phyloP scores from a whole-genome alignment of 2,797 vertebrate genomes.

The Fundulus diaphanus region DNA sequence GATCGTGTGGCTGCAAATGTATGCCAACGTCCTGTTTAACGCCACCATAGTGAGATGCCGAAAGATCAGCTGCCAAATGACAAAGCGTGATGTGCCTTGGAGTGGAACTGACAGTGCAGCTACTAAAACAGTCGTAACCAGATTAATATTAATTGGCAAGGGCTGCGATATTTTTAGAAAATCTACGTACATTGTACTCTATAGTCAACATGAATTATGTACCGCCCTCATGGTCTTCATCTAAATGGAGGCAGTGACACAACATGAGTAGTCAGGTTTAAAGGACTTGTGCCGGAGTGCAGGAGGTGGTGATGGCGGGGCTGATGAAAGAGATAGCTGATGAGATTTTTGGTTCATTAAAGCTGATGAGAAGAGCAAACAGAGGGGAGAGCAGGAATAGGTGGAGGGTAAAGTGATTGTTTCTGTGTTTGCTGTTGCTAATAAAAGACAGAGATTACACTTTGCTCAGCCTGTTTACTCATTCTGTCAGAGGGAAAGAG shows the following conservation, averaged over 20 bases:
- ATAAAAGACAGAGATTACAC: slow-evolving; percentile 75
- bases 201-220: slow-evolving; percentile 32
- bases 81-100: slow-evolving; percentile 28
- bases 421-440: slow-evolving; percentile 74
- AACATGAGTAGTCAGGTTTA: slow-evolving; percentile 33
- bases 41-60: slow-evolving; percentile 39
- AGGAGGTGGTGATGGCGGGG: slow-evolving; percentile 53
- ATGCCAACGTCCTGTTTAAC: slow-evolving; percentile 22
- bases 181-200: slow-evolving; percentile 18
- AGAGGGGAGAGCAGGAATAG: slow-evolving; percentile 35
- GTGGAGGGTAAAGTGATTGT: slow-evolving; percentile 66
- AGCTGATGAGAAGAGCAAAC: slow-evolving; percentile 68
- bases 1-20: slow-evolving; percentile 28
- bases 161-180: slow-evolving; percentile 5
- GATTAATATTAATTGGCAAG: slow-evolving; percentile 21
- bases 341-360: slow-evolving; percentile 77
- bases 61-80: slow-evolving; percentile 48
- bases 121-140: slow-evolving; percentile 18
- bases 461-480: slow-evolving; percentile 66
- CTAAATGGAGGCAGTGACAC: slow-evolving; percentile 19
- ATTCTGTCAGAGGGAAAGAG: slow-evolving; percentile 54
- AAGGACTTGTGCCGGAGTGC: slow-evolving; percentile 33
- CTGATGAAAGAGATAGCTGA: slow-evolving; percentile 71
- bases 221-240: slow-evolving; percentile 21
- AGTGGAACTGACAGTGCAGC: slow-evolving; percentile 22